Evolutionary conservation across 1,140 invertebrate species (phyloP).

Genomic region (Hirudo medicinalis): DNA sequence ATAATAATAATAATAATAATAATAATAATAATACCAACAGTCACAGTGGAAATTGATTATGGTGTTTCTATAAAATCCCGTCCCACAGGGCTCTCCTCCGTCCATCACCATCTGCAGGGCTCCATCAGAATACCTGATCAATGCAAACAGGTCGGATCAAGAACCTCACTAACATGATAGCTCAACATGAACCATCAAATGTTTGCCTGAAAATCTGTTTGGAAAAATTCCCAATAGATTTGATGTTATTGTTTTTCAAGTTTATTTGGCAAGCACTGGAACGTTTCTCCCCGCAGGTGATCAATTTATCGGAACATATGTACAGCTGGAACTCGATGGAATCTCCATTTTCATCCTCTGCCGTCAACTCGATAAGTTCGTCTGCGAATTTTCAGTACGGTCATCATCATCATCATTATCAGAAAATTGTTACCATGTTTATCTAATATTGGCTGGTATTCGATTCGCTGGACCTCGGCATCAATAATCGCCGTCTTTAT

Average conservation of each 20-base stretch:
- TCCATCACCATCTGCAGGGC: conserved; percentile 31
- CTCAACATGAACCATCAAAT: neutral
- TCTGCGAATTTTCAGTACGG: neutral
- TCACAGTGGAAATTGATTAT: conserved; percentile 35
- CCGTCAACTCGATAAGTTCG: no score
- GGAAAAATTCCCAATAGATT: neutral
- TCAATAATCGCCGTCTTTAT: neutral
- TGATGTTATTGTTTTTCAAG: neutral
- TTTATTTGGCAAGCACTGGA: conserved; percentile 5
- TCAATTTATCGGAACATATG: no score
- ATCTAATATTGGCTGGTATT: neutral
- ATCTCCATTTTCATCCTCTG: no score
- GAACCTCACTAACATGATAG: neutral
- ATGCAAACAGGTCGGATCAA: neutral
- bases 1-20: no score
- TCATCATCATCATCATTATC: neutral
- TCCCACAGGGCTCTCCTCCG: conserved; percentile 31
- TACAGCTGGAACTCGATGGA: no score
- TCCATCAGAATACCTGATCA: conserved; percentile 32
- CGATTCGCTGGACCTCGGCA: neutral
- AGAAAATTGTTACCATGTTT: neutral
- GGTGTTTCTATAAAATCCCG: conserved; percentile 29
- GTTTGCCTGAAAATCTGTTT: neutral
- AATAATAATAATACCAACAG: no score
- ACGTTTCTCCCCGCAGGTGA: no score